Percentiles rank a stretch among this genome's conserved stretches.
Evolutionary conservation across 2,797 vertebrate species (phyloP).

Genomic region (Muscicapa comitata): DNA sequence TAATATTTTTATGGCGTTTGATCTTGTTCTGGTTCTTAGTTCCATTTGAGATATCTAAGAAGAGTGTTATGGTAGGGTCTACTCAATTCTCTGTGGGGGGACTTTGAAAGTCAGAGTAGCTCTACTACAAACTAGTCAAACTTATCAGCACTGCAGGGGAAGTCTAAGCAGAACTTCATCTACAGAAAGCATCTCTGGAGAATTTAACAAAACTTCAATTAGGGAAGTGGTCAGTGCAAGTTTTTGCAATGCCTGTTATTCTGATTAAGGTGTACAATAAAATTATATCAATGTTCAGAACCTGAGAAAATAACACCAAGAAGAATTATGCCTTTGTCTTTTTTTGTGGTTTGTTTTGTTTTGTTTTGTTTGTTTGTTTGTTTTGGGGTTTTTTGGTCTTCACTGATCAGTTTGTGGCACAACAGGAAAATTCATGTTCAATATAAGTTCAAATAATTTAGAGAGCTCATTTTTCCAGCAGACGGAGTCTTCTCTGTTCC

Average conservation of each 20-base stretch:
- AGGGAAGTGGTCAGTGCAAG: neutral
- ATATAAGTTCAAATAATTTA: neutral
- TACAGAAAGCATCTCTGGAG: neutral
- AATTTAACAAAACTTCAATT: neutral
- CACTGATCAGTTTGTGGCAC: neutral
- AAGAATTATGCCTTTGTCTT: neutral
- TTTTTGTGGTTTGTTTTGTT: neutral
- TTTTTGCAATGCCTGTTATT: neutral
- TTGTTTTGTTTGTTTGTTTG: neutral
- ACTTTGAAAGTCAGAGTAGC: constrained; percentile 8
- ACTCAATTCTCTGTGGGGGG: neutral
- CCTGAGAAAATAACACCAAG: neutral
- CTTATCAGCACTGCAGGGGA: neutral
- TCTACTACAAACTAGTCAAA: neutral
- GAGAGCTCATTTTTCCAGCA: neutral
- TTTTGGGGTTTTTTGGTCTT: neutral
- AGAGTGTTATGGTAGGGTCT: neutral
- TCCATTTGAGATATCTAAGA: neutral
- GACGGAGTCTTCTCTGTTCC: neutral
- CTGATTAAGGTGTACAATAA: neutral
- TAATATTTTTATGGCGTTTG: neutral
- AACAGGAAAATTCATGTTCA: neutral
- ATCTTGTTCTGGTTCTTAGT: neutral
- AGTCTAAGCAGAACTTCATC: neutral
- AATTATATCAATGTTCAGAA: neutral